Evolutionary conservation across 1,140 invertebrate genomes (phyloP), one percentile per base, ranked within the genome.

Genomic region (Luehdorfia chinensis): DNA sequence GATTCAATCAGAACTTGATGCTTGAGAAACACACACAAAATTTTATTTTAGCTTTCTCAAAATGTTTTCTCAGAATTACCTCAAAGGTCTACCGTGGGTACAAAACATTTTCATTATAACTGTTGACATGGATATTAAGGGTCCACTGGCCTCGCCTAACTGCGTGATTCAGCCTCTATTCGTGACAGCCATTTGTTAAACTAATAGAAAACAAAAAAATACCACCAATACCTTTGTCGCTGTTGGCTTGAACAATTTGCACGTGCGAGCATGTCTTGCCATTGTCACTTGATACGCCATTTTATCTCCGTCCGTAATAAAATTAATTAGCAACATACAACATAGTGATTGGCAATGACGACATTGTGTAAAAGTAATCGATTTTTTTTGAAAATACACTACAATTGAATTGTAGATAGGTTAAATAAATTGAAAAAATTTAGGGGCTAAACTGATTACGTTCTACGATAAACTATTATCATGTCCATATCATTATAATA

Each of bases 171-270:
- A 55, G 66, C 57, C 66, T 50, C 63, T 59, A 76, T 70, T 84
- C 77, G 77, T 81, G 77, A 84, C 74, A 65, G 50, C 52, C 58
- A 64, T 81, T 75, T 80, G 70, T 79, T 75, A 75, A 59, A 75
- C 71, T 77, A 77, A 79, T 76, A 71, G 60, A 64, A 50, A 55
- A 66, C 71, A 75, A 75, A 75, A 81, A 84, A 78, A 75, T 66
- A 57, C 59, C 53, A 55, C 60, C 63, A 79, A 73, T 74, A 78
- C 67, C 60, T 64, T 59, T 47, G 68, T 61, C 37, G 68, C 50
- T 74, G 52, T 76, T 74, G 71, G 69, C 66, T 70, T 48, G 59
- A 58, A 48, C 71, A 66, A 79, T 83, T 79, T 78, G 72, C 70
- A 71, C 69, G 67, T 59, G 66, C 61, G 46, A 68, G 67, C 59